Percentiles rank a stretch among this genome's conserved stretches.
Conservation (phyloP, 2,113 vertebrate genomes). For the Chunga burmeisteri region DNA sequence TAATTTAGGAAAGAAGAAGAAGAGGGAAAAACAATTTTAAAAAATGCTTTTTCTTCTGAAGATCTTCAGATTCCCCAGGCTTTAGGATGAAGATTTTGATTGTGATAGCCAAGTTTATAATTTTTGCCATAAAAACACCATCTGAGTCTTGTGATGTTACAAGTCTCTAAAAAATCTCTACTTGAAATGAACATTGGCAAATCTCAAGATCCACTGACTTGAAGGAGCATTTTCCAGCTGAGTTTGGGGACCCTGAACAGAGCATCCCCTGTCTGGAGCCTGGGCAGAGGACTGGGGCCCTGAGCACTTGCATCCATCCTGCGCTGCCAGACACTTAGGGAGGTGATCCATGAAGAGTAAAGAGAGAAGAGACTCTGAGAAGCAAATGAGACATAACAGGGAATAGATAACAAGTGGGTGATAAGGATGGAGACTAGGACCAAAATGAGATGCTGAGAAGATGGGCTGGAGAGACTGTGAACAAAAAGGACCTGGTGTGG, state of each 20-base stretch:
- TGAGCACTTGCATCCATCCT: background rate
- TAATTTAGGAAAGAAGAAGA: background rate
- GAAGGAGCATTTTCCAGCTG: background rate
- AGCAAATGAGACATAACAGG: background rate
- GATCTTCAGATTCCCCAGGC: background rate
- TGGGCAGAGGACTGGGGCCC: background rate
- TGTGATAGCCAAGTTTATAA: background rate
- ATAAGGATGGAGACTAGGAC: background rate
- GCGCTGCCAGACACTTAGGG: background rate
- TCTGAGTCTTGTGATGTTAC: background rate
- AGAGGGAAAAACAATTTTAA: rapidly evolving
- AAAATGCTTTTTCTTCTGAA: background rate
- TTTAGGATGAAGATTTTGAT: background rate
- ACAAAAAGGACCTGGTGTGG: background rate
- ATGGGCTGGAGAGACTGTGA: background rate
- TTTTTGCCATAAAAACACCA: background rate
- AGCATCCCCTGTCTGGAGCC: background rate
- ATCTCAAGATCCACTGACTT: background rate
- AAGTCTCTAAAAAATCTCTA: background rate
- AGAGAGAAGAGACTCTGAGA: background rate
- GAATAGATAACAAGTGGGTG: background rate
- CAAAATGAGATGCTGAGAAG: background rate
- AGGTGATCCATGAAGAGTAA: background rate
- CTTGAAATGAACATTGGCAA: background rate
- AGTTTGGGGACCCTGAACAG: background rate